A percentile compares a stretch with the other conserved stretches of the same genome.
Conservation (phyloP, 2,888 invertebrate species). For the Deroplatys truncata region DNA sequence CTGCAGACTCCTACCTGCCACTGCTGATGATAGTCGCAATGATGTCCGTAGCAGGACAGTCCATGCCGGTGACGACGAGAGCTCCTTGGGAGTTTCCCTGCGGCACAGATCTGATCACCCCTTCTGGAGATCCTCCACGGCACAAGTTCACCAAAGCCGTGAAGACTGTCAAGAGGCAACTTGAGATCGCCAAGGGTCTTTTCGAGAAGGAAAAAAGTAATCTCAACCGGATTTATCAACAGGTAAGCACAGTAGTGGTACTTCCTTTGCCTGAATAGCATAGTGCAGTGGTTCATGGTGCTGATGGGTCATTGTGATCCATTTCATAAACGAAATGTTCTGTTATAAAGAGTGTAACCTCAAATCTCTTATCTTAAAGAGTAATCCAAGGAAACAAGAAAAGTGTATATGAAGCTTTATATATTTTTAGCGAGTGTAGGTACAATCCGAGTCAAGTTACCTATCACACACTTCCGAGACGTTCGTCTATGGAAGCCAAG, state of each 20-base stretch:
- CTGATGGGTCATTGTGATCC: too few species aligned
- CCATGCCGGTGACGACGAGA: conserved; percentile 17
- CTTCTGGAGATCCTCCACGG: background rate
- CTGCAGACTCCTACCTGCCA: background rate
- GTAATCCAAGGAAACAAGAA: too few species aligned
- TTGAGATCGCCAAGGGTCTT: conserved; percentile 42
- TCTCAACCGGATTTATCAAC: conserved; percentile 41
- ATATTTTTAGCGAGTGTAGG: too few species aligned
- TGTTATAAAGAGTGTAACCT: too few species aligned
- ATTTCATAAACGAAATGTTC: too few species aligned
- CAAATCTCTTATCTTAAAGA: too few species aligned
- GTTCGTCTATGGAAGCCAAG: too few species aligned
- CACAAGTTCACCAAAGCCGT: conserved; percentile 37
- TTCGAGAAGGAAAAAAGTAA: conserved; percentile 41
- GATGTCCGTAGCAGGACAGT: background rate
- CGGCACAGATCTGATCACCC: background rate
- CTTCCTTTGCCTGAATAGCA: background rate
- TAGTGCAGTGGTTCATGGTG: too few species aligned
- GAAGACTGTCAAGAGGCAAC: conserved; percentile 42
- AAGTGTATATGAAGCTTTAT: too few species aligned
- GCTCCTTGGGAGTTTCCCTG: background rate
- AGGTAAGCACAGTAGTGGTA: conserved; percentile 36
- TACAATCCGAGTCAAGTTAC: too few species aligned
- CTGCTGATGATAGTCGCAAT: background rate
- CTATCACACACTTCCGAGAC: too few species aligned